Conservation (phyloP, 1,140 invertebrate genomes). For the Globodera ellingtonae region DNA sequence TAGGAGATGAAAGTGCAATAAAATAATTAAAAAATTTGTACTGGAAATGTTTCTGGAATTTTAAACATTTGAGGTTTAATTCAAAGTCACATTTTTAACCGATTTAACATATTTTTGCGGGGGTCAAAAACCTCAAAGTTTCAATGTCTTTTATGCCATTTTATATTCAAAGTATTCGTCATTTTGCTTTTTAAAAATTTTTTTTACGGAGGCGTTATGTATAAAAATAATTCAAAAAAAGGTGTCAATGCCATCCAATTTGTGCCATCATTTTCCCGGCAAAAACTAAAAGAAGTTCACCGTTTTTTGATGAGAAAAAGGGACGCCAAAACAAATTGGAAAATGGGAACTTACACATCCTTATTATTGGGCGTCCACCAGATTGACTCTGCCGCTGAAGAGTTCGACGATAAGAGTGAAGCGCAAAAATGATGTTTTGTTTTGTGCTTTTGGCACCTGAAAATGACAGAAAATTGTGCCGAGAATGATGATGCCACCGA, state of each 20-base stretch:
- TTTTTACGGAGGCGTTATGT: neutral
- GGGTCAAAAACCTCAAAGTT: no score
- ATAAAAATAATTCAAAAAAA: neutral
- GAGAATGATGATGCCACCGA: no score
- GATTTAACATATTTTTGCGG: no score
- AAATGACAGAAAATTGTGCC: neutral
- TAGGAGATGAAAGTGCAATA: no score
- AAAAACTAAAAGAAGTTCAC: neutral
- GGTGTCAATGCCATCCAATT: neutral
- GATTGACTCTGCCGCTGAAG: neutral
- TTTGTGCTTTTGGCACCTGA: neutral
- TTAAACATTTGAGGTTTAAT: no score
- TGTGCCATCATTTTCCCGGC: neutral
- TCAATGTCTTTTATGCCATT: no score
- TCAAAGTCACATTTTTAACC: no score
- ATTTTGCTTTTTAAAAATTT: neutral
- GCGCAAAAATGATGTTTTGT: neutral
- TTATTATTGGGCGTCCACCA: neutral
- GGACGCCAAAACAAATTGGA: neutral
- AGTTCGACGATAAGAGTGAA: neutral
- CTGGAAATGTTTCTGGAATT: no score
- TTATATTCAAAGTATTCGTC: neutral
- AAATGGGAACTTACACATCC: constrained; percentile 15
- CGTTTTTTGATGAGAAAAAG: neutral
- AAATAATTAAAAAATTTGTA: no score